Evolutionary conservation across 2,113 vertebrate species (phyloP), one percentile per base, ranked within the genome.

Genomic region (Heterocephalus glaber): DNA sequence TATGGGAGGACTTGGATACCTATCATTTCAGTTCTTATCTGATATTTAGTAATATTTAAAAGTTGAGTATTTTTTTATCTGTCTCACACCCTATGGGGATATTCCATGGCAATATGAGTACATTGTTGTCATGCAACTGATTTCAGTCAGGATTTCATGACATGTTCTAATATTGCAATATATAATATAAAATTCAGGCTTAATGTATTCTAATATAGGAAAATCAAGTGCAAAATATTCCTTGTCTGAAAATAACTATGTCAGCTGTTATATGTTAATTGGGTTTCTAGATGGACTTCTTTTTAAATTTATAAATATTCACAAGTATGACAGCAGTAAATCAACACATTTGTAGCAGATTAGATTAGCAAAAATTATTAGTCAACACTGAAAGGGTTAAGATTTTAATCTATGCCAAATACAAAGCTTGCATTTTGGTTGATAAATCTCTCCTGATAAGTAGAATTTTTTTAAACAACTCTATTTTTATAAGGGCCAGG

Each of bases 301-400:
- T 86, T 65, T 79, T 11, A 56, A 77, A 30, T 44, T 81, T 68
- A 16, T 81, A 91, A 88, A 85, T 88, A 95, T 86, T 93, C 58
- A 49, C 28, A 85, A 92, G 20, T 38, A 44, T 82, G 61, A 49
- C 26, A 58, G 33, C 63, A 17, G 47, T 66, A 87, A 84, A 89
- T 87, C 33, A 41, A 92, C 10, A 63, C 52, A 72, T 66, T n/a
- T 76, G 16, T 35, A 87, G 47, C 35, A 58, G 38, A 63, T 66
- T 44, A 85, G n/a, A 38, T 85, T 49, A 93, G 30, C 61, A 65
- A 97, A 87, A 72, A 41, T 82, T 74, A n/a, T 33, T 60, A 84
- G 58, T 77, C 76, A 49, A 52, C 19, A 84, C 7, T 60, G 61
- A 90, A 80, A 33, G 44, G 20, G 66, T 79, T 72, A 66, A 54